phyloP scores from a whole-genome alignment of 1,140 invertebrate genomes.

The Hydropsyche tenuis region DNA sequence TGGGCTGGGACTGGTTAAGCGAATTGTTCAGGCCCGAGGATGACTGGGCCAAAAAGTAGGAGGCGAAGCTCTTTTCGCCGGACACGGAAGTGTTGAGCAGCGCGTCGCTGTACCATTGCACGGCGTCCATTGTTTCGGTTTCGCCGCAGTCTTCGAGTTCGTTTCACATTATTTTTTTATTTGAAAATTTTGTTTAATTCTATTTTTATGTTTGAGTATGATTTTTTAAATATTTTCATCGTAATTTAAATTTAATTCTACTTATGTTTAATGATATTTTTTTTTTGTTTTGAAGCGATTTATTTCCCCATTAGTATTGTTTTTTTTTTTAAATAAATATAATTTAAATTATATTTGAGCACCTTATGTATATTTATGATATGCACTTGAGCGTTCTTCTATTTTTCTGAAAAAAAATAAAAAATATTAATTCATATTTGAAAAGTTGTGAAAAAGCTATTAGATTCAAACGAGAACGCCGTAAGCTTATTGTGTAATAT shows the following conservation, averaged over 20 bases:
- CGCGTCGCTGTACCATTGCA: neutral
- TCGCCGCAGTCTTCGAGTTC: too few species aligned
- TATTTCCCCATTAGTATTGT: constrained; percentile 12
- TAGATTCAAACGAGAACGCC: too few species aligned
- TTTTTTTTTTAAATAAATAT: constrained; percentile 28
- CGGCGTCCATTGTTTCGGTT: neutral
- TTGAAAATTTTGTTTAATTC: too few species aligned
- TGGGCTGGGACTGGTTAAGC: neutral
- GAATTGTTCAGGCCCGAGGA: neutral
- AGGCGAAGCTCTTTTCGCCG: constrained; percentile 40
- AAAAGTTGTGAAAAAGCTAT: too few species aligned
- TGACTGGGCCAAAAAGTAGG: constrained; percentile 39
- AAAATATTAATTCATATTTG: too few species aligned
- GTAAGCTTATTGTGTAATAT: too few species aligned
- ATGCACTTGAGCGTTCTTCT: neutral
- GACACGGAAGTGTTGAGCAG: neutral
- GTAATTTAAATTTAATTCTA: too few species aligned
- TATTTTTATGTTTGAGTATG: too few species aligned
- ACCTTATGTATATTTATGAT: constrained; percentile 23
- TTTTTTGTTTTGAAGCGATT: constrained; percentile 29
- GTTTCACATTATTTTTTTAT: too few species aligned
- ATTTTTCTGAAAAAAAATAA: neutral
- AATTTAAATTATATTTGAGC: neutral
- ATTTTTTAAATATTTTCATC: too few species aligned
- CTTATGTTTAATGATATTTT: neutral